Evolutionary conservation across 2,888 invertebrate species (phyloP).

Genomic region (Pyrocoelia pectoralis): DNA sequence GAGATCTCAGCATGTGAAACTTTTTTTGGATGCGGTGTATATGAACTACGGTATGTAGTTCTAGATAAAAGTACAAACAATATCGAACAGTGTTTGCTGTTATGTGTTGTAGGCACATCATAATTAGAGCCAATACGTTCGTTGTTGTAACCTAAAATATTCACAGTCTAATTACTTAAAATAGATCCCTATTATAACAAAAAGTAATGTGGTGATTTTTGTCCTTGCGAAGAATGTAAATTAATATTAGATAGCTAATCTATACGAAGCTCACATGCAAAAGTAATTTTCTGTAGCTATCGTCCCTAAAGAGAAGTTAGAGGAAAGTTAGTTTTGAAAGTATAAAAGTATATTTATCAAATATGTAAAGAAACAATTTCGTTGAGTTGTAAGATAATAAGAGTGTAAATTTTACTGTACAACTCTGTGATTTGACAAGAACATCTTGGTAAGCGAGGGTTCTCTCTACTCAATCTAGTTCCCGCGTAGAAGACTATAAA

Average conservation of each 20-base stretch:
- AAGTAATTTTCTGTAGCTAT: constrained; percentile 20
- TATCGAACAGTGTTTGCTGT: too few relatives aligned
- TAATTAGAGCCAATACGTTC: too few relatives aligned
- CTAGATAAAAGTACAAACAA: too few relatives aligned
- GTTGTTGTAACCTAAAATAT: too few relatives aligned
- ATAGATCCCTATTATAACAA: too few relatives aligned
- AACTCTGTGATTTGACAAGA: constrained; percentile 51
- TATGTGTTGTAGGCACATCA: too few relatives aligned
- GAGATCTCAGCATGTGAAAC: too few relatives aligned
- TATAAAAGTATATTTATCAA: constrained; percentile 34
- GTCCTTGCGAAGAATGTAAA: background rate
- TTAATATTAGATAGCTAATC: background rate
- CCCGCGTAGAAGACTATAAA: constrained; percentile 53
- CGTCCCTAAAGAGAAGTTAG: constrained; percentile 19
- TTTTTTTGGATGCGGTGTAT: too few relatives aligned
- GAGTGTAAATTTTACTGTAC: constrained; percentile 41
- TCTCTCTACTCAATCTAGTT: constrained; percentile 51
- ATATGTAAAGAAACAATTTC: constrained; percentile 37
- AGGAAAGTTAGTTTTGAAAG: constrained; percentile 23
- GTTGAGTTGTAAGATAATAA: constrained; percentile 36
- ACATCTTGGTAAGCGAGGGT: constrained; percentile 51
- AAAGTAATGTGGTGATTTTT: background rate
- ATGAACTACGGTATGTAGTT: too few relatives aligned
- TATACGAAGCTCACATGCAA: constrained; percentile 8
- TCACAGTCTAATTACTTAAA: too few relatives aligned